Evolutionary conservation across 2,113 vertebrate genomes (phyloP).

Genomic region (Paralichthys olivaceus): DNA sequence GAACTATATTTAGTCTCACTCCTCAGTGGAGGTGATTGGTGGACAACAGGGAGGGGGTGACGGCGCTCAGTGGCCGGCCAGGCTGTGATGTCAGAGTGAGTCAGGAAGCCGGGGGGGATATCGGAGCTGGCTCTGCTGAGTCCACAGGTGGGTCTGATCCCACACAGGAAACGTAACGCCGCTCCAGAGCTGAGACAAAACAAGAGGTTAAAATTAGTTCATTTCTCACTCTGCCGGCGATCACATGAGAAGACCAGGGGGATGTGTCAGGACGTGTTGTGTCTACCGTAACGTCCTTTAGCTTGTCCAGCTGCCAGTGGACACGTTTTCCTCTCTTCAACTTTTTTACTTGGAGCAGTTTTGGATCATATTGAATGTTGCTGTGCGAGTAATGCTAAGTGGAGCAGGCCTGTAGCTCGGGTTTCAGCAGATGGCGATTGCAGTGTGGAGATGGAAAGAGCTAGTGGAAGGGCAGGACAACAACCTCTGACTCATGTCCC

Average conservation of each 20-base stretch:
- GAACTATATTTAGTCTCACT: conserved; percentile 70
- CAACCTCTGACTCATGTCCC: conserved; percentile 54
- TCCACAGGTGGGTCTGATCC: conserved; percentile 69
- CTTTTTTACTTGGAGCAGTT: conserved; percentile 6
- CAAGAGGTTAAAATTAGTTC: conserved; percentile 63
- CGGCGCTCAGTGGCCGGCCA: conserved; percentile 40
- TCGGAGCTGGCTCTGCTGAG: conserved; percentile 24
- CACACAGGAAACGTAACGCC: conserved; percentile 68
- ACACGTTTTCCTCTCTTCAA: not conserved
- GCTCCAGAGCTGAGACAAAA: conserved; percentile 58
- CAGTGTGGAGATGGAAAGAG: conserved; percentile 37
- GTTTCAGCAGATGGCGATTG: conserved; percentile 50
- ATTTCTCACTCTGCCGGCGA: conserved; percentile 24
- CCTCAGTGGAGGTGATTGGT: conserved; percentile 64
- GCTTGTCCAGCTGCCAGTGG: conserved; percentile 3
- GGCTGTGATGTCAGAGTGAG: conserved; percentile 73
- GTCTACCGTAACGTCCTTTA: conserved; percentile 5
- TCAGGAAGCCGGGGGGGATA: conserved; percentile 54
- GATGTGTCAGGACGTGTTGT: conserved; percentile 25
- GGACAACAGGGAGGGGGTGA: conserved; percentile 37
- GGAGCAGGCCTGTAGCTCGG: conserved; percentile 21
- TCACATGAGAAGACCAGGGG: conserved; percentile 22
- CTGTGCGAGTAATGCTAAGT: conserved; percentile 27
- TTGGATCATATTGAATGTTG: conserved; percentile 21
- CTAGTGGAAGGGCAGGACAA: conserved; percentile 31